Evolutionary conservation across 2,113 vertebrate genomes (phyloP).

Genomic region (Eptesicus fuscus): DNA sequence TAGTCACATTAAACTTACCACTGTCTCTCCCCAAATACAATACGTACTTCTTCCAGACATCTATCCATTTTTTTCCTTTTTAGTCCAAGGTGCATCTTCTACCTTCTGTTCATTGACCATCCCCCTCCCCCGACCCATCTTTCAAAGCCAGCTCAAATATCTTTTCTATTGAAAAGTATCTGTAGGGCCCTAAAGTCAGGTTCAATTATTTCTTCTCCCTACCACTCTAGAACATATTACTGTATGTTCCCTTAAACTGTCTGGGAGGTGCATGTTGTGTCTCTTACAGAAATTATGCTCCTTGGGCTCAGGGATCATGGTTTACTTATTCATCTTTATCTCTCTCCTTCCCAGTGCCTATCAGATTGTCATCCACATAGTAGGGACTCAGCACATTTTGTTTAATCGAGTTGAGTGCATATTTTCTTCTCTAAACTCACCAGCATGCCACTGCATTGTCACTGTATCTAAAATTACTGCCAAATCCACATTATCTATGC

Average conservation of each 20-base stretch:
- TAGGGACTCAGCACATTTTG: background rate
- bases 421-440: slow-evolving; percentile 2
- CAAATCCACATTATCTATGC: background rate
- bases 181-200: background rate
- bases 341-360: background rate
- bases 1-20: background rate
- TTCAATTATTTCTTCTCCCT: background rate
- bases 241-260: background rate
- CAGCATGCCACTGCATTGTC: background rate
- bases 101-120: background rate
- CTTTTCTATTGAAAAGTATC: background rate
- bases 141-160: background rate
- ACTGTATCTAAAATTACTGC: background rate
- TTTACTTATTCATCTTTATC: background rate
- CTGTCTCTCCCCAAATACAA: background rate
- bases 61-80: background rate
- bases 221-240: background rate
- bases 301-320: background rate
- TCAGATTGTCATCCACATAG: background rate
- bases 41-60: background rate
- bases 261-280: background rate
- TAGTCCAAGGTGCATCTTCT: background rate
- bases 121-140: rapidly evolving
- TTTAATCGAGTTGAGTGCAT: background rate
- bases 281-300: background rate